Percentiles rank a stretch among this genome's conserved stretches.
These are phyloP conservation scores for Smithornis capensis DNA, from an alignment of 2,113 vertebrate species.

Conservation along the genomic window DNA sequence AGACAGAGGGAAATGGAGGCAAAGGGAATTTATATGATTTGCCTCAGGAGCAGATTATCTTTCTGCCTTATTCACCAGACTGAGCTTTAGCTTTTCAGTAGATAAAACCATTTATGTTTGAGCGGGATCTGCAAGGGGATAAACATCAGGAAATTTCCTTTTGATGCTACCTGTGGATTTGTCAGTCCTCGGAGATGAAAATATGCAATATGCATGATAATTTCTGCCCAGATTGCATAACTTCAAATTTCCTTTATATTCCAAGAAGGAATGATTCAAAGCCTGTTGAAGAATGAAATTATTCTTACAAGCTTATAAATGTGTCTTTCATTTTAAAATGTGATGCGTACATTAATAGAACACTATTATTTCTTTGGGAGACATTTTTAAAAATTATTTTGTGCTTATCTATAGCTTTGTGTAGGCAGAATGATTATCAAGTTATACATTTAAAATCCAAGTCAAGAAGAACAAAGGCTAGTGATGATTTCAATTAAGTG, in stretches of 20 bases:
- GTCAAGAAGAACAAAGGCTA: background rate
- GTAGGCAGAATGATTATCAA: background rate
- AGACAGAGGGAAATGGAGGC: conserved; percentile 32
- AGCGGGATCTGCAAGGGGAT: background rate
- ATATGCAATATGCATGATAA: background rate
- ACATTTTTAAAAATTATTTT: background rate
- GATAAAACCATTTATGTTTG: background rate
- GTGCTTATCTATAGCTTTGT: background rate
- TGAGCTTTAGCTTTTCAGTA: background rate
- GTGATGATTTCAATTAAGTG: background rate
- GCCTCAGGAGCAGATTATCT: conserved; percentile 36
- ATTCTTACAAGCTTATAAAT: background rate
- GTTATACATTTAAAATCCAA: background rate
- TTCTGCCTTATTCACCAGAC: background rate
- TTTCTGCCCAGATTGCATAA: background rate
- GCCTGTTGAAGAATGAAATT: background rate
- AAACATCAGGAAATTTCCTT: conserved; percentile 46
- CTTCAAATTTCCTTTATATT: conserved; percentile 9
- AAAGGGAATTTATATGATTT: background rate
- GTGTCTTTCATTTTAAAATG: background rate
- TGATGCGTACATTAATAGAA: accelerated
- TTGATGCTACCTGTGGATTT: conserved; percentile 1
- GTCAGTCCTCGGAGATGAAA: background rate
- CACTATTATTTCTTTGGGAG: background rate
- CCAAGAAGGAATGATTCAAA: background rate